Evolutionary conservation across 2,888 invertebrate species (phyloP).

Genomic region (Hydraecia micacea): DNA sequence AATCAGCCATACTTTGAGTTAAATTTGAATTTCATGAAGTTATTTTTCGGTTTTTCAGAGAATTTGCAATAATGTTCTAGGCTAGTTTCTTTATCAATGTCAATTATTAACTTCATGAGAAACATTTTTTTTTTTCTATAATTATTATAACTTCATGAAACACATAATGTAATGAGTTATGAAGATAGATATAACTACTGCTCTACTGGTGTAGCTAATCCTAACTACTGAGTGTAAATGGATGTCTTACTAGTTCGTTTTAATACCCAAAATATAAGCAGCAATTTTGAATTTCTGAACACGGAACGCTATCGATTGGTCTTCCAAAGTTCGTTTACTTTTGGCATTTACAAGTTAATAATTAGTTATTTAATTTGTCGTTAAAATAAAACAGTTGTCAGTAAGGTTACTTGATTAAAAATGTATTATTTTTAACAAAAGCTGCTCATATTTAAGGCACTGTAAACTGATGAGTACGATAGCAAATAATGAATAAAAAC

Average conservation of each 20-base stretch:
- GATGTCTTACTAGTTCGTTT: constrained; percentile 29
- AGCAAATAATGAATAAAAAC: constrained; percentile 45
- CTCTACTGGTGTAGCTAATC: constrained; percentile 62
- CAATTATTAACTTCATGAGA: background rate
- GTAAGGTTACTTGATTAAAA: constrained; percentile 35
- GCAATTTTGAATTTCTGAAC: constrained; percentile 32
- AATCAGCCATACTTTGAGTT: constrained; percentile 63
- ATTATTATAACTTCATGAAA: constrained; percentile 57
- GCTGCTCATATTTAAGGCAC: constrained; percentile 56
- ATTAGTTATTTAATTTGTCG: constrained; percentile 11
- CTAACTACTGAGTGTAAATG: constrained; percentile 61
- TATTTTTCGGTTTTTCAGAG: constrained; percentile 19
- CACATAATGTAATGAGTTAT: constrained; percentile 56
- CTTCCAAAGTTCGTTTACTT: constrained; percentile 51
- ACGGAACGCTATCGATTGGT: constrained; percentile 16
- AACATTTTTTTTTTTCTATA: background rate
- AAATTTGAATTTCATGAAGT: constrained; percentile 62
- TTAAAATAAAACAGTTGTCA: constrained; percentile 33
- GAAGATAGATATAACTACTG: constrained; percentile 60
- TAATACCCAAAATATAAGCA: constrained; percentile 50
- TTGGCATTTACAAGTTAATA: constrained; percentile 13
- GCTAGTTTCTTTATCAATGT: background rate
- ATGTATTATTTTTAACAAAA: constrained; percentile 31
- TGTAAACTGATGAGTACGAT: constrained; percentile 49
- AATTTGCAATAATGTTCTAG: background rate